Evolutionary conservation across 2,888 invertebrate genomes (phyloP).

Genomic region (Drosophila dives): DNA sequence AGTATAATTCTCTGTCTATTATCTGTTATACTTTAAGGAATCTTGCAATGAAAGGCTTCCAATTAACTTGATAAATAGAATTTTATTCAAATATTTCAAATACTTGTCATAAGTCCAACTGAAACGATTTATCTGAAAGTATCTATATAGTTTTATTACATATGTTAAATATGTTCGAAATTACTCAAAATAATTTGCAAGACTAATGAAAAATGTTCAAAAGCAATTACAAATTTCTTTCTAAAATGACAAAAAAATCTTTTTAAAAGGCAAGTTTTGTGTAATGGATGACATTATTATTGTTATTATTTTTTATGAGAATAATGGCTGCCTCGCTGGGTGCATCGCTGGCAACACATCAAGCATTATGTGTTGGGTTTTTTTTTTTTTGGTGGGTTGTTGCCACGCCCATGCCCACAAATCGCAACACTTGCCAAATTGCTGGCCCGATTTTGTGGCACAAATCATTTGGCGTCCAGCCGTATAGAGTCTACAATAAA

Average conservation of each 20-base stretch:
- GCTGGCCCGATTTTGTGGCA: slow-evolving; percentile 34
- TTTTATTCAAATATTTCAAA: neutral
- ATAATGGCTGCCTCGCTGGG: neutral
- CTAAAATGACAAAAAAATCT: neutral
- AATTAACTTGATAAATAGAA: neutral
- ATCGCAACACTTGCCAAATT: slow-evolving; percentile 46
- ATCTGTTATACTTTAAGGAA: neutral
- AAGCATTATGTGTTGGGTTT: slow-evolving; percentile 6
- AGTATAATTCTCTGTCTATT: neutral
- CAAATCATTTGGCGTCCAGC: slow-evolving; percentile 46
- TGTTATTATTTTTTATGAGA: neutral
- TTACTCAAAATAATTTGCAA: neutral
- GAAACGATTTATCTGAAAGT: neutral
- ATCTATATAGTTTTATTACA: neutral
- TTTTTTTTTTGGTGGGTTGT: slow-evolving; percentile 5
- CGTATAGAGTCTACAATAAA: neutral
- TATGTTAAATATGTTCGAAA: neutral
- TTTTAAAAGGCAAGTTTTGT: neutral
- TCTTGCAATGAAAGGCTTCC: neutral
- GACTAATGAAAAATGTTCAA: neutral
- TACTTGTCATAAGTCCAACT: neutral
- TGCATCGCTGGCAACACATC: slow-evolving; percentile 37
- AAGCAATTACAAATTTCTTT: neutral
- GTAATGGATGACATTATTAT: slow-evolving; percentile 4
- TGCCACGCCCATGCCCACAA: slow-evolving; percentile 14